Evolutionary conservation across 2,113 vertebrate species (phyloP), one percentile per base, ranked within the genome.

Genomic region (Paradoxurus hermaphroditus): DNA sequence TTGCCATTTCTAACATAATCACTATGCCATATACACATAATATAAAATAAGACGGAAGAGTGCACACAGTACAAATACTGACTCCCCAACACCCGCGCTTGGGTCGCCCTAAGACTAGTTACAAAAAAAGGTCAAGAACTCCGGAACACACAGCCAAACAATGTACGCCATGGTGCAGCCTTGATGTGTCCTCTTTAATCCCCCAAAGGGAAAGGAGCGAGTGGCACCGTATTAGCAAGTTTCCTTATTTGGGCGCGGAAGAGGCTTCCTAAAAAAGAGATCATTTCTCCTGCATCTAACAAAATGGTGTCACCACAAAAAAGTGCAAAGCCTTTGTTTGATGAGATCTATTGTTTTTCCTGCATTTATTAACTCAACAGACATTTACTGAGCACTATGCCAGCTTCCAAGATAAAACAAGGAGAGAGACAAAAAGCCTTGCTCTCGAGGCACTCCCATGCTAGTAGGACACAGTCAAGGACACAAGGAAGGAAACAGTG

Each of bases 251-350:
- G 23, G 36, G 70, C 19, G 5, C 3, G 1, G 12, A 44, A 85
- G 46, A 44, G 36, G 39, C 19, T 94, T 51, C 34, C 65, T 70
- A 44, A 87, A 96, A 95, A 78, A 12, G 3, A 73, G n/a, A 67
- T 78, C 27, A 23, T 89, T 79, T 63, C 53, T 62, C 86, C 73
- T 72, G 49, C 59, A 73, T 36, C 51, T 91, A 79, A 91, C 36
- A 79, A 93, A 95, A 73, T 0, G 15, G 41, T 21, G 41, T 10
- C 19, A 78, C 46, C 18, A 10, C 49, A 46, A 46, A 92, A 85
- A 14, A 41, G 8, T 25, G 2, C 5, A 59, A 86, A 70, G 29
- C 15, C 65, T 83, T 59, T 70, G 31, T 75, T 41, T 31, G 31
- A 44, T n/a, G 44, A 77, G 59, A 67, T n/a, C 29, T 44, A 15